Percentiles rank a stretch among this genome's conserved stretches.
These are phyloP conservation scores for Parnassius glacialis DNA, from an alignment of 2,888 invertebrate genomes.

Conservation along the genomic window DNA sequence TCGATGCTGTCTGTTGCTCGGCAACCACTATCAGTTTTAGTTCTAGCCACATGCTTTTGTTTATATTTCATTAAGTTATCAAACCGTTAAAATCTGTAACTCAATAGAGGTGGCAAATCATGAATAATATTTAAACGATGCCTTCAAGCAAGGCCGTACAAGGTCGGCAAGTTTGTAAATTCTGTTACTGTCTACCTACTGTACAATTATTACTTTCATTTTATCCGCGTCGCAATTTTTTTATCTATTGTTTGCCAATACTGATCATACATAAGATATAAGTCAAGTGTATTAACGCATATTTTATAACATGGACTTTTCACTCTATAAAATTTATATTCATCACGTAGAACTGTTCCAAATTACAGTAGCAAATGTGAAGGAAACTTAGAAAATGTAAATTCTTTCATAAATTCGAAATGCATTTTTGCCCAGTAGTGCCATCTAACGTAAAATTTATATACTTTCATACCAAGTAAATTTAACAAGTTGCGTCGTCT, in stretches of 20 bases:
- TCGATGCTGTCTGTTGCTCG: constrained; percentile 53
- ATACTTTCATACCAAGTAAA: neutral
- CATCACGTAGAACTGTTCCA: too few relatives aligned
- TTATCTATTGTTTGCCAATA: neutral
- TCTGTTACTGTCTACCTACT: constrained; percentile 11
- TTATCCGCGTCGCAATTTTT: constrained; percentile 2
- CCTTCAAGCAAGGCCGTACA: constrained; percentile 11
- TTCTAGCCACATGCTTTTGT: constrained; percentile 1
- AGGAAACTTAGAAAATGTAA: too few relatives aligned
- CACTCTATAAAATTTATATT: too few relatives aligned
- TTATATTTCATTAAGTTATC: neutral
- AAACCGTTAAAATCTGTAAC: neutral
- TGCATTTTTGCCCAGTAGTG: constrained; percentile 3
- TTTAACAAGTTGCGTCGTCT: too few relatives aligned
- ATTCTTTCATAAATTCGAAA: too few relatives aligned
- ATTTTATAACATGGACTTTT: neutral
- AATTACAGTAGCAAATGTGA: too few relatives aligned
- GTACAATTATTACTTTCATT: constrained; percentile 25
- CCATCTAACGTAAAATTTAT: constrained; percentile 16
- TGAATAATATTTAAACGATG: constrained; percentile 5
- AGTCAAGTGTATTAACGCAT: too few relatives aligned
- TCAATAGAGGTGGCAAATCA: neutral
- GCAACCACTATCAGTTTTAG: constrained; percentile 44
- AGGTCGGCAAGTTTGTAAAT: constrained; percentile 14
- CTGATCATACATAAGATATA: neutral